These are phyloP conservation scores for Diaphora mendica DNA, from an alignment of 2,888 invertebrate species.

Conservation along the genomic window DNA sequence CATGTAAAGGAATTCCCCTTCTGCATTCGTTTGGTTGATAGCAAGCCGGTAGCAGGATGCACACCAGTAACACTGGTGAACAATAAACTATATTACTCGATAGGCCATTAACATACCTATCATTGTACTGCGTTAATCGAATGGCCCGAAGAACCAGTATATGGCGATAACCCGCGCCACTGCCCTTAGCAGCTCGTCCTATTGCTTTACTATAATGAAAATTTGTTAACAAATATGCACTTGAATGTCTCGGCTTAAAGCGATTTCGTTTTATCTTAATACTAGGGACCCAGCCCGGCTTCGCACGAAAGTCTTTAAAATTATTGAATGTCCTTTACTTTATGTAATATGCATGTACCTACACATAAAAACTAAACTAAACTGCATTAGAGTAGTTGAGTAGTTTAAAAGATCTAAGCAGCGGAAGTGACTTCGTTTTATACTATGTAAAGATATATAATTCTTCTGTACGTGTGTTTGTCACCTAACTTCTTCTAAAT, in stretches of 20 bases:
- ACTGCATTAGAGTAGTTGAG: too few species aligned
- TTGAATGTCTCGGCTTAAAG: neutral
- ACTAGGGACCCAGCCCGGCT: too few species aligned
- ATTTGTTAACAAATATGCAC: conserved; percentile 15
- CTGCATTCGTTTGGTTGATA: conserved; percentile 19
- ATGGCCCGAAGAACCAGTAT: conserved; percentile 60
- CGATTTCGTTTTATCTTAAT: neutral
- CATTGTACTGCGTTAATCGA: conserved; percentile 75
- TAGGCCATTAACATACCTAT: conserved; percentile 80
- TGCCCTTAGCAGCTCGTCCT: conserved; percentile 45
- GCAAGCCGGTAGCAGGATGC: conserved; percentile 42
- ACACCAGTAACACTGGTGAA: conserved; percentile 48
- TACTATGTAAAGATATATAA: too few species aligned
- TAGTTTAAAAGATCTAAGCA: too few species aligned
- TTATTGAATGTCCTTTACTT: neutral
- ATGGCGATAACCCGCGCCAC: conserved; percentile 34
- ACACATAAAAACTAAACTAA: too few species aligned
- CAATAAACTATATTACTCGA: conserved; percentile 78
- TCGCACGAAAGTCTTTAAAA: neutral
- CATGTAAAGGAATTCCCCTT: neutral
- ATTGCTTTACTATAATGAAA: conserved; percentile 18
- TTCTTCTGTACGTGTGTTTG: too few species aligned
- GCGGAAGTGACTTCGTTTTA: too few species aligned
- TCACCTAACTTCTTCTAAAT: too few species aligned
- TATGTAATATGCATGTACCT: too few species aligned